phyloP scores from a whole-genome alignment of 2,888 invertebrate species.

The Meteorus colon region DNA sequence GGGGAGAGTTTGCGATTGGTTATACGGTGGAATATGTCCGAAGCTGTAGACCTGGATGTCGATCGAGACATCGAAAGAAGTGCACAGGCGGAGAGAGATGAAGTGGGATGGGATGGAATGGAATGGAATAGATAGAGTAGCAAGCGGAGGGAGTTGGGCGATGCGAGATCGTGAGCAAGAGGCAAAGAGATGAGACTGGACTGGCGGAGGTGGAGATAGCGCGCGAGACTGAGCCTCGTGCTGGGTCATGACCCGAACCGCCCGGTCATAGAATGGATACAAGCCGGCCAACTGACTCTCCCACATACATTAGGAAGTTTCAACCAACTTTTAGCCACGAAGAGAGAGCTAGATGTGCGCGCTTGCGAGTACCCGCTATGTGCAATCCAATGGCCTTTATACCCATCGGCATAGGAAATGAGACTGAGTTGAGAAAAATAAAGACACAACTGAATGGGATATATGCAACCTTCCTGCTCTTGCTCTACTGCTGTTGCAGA shows the following conservation, averaged over 20 bases:
- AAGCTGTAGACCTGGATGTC: conserved; percentile 21
- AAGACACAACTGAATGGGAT: neutral
- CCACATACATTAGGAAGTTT: conserved; percentile 69
- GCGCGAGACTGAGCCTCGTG: conserved; percentile 48
- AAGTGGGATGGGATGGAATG: conserved; percentile 38
- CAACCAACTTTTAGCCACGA: conserved; percentile 61
- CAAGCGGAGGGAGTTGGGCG: neutral
- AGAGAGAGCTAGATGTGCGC: conserved; percentile 15
- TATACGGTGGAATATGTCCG: conserved; percentile 33
- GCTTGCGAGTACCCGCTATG: conserved; percentile 35
- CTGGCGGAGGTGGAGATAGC: conserved; percentile 49
- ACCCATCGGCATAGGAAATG: neutral
- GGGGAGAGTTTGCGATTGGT: conserved; percentile 29
- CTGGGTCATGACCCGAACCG: conserved; percentile 64
- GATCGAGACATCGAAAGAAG: conserved; percentile 46
- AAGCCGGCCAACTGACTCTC: conserved; percentile 62
- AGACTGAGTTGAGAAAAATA: neutral
- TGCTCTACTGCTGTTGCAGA: conserved; percentile 11
- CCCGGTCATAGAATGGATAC: conserved; percentile 63
- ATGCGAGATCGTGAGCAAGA: conserved; percentile 34
- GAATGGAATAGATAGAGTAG: conserved; percentile 11
- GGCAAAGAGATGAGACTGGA: conserved; percentile 26
- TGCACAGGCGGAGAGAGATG: conserved; percentile 44
- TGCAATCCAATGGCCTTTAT: conserved; percentile 59
- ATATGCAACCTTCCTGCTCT: neutral